Base-by-base conservation (phyloP, 1,140 invertebrate genomes). In the Neodiprion pinetum region DNA sequence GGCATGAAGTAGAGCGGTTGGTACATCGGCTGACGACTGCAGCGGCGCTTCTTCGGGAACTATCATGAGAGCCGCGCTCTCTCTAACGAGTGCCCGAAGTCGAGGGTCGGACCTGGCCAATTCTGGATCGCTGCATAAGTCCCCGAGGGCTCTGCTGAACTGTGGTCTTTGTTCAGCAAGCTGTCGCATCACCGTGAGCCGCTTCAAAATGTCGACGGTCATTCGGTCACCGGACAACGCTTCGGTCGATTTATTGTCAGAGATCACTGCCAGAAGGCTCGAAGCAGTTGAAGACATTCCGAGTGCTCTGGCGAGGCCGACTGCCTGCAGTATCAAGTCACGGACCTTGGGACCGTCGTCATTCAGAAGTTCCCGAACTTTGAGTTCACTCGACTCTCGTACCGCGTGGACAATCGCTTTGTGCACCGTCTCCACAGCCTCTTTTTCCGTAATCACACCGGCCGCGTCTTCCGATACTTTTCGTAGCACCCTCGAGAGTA, bases 121-220 rank as follows among this genome's bases (percentile, higher is more conserved):
- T 77, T 93, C 91, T 21, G 93, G 92, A 82, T 94, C 91, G 23
- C 90, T 90, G 79, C 90, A 90, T 61, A 94, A 82, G 77, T 92
- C 90, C 23, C 87, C 84, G 14, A 94, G 84, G 0, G 93, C 92
- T 11, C 86, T 89, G 68, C 90, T 86, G 70, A 92, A 90, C 11
- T 90, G 90, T 4, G 93, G 92, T 65, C 91, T 90, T 78, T 91
- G 89, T 72, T 93, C 92, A 1, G 93, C 93, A 0, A 95, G 85
- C 83, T 95, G 92, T 72, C 92, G 88, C 90, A 95, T 94, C 0
- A 95, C 90, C 5, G 92, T 92, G 47, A 95, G 83, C 73, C 94
- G 89, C 84, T 92, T 92, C n/a, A 96, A 83, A 75, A 95, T 92
- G 72, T 92, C 92, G 67, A 93, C 80, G 1, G 91, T 92, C 14